Conservation (phyloP, 2,113 vertebrate genomes). For the Coryphaenoides rupestris region DNA sequence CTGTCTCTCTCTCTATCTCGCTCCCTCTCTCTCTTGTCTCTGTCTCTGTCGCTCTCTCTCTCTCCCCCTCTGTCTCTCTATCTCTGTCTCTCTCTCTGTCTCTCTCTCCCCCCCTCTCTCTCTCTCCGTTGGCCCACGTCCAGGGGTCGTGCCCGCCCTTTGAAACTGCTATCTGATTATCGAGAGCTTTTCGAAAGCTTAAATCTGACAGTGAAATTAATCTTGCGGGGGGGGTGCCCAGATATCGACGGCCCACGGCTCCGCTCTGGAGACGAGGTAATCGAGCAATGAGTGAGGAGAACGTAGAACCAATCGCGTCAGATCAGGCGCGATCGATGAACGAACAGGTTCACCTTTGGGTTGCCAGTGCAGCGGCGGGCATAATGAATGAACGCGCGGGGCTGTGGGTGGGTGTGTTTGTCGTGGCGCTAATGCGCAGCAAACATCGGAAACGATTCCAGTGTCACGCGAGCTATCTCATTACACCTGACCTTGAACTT, state of each 20-base stretch:
- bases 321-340: constrained; percentile 69
- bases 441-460: constrained; percentile 8
- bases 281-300: constrained; percentile 44
- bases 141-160: constrained; percentile 60
- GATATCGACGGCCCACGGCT: constrained; percentile 60
- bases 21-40: not conserved
- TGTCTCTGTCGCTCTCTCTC: not conserved
- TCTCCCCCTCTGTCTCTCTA: constrained; percentile 36
- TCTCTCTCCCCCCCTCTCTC: constrained; percentile 8
- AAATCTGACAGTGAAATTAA: constrained; percentile 65
- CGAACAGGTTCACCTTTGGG: constrained; percentile 34
- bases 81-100: constrained; percentile 17
- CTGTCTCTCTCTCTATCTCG: not conserved
- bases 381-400: constrained; percentile 9
- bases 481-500: constrained; percentile 43
- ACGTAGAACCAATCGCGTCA: not conserved
- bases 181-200: constrained; percentile 53
- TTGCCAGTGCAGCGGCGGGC: constrained; percentile 14
- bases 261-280: constrained; percentile 52
- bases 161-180: constrained; percentile 69
- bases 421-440: constrained; percentile 24
- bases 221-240: constrained; percentile 64
- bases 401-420: constrained; percentile 6
- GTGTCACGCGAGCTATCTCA: constrained; percentile 26
- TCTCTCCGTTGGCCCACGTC: constrained; percentile 39